Evolutionary conservation across 2,888 invertebrate species (phyloP).

Genomic region (Trissolcus brochymenae): DNA sequence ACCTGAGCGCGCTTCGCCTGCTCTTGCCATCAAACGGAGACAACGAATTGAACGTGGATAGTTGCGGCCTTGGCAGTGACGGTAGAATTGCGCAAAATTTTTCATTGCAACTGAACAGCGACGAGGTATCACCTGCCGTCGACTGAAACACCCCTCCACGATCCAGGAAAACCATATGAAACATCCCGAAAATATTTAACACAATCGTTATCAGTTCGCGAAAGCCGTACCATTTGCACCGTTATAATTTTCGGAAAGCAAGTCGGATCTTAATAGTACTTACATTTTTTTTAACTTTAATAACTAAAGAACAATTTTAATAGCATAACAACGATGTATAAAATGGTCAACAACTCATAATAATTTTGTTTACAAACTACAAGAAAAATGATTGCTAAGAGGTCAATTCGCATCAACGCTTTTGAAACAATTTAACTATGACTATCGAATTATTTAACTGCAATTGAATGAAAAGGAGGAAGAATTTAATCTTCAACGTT

Average conservation of each 20-base stretch:
- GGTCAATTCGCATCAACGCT: background rate
- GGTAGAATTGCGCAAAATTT: constrained; percentile 68
- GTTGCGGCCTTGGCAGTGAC: constrained; percentile 75
- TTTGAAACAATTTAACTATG: no score
- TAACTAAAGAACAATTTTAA: constrained; percentile 28
- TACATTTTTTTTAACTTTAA: background rate
- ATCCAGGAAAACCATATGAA: constrained; percentile 2
- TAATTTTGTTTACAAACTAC: constrained; percentile 29
- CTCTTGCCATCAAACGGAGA: constrained; percentile 52
- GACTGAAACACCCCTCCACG: constrained; percentile 15
- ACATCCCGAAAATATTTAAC: no score
- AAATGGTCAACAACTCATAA: constrained; percentile 43
- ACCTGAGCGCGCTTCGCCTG: constrained; percentile 48
- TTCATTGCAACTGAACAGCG: constrained; percentile 30
- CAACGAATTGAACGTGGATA: constrained; percentile 70
- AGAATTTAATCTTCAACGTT: no score
- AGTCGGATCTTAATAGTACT: background rate
- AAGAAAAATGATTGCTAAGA: background rate
- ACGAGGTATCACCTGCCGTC: constrained; percentile 43
- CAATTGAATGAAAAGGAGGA: background rate
- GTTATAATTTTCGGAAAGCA: constrained; percentile 3
- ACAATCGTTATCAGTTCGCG: no score
- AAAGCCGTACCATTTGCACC: no score
- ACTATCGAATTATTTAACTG: no score
- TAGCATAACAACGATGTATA: constrained; percentile 30